Evolutionary conservation across 2,113 vertebrate genomes (phyloP).

Genomic region (Vidua chalybeata): DNA sequence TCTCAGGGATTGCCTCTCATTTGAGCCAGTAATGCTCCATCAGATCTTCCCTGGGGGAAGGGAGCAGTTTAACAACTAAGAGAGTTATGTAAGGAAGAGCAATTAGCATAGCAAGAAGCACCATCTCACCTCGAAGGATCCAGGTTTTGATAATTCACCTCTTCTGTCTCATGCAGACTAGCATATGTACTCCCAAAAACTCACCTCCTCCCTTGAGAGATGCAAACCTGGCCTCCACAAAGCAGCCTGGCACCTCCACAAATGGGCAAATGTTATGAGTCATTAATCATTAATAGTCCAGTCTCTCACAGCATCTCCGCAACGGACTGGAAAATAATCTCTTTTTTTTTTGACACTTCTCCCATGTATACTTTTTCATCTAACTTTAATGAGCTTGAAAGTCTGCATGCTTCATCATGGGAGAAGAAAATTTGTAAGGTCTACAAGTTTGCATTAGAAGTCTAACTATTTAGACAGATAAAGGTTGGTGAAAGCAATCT

Average conservation of each 20-base stretch:
- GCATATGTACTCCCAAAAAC: neutral
- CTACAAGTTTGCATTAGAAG: neutral
- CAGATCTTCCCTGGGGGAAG: neutral
- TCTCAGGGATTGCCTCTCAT: neutral
- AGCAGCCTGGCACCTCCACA: neutral
- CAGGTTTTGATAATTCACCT: neutral
- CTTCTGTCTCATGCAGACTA: neutral
- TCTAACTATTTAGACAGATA: neutral
- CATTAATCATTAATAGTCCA: neutral
- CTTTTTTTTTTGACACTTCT: neutral
- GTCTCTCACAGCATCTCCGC: neutral
- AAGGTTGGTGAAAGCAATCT: neutral
- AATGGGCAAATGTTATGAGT: neutral
- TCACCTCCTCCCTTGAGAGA: neutral
- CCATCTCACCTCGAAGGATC: neutral
- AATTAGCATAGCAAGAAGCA: neutral
- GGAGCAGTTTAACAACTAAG: neutral
- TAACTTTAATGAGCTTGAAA: neutral
- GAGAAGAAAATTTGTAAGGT: neutral
- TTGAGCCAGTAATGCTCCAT: neutral
- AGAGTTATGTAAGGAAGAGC: neutral
- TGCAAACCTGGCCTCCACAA: neutral
- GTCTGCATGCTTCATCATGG: neutral
- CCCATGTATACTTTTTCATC: neutral
- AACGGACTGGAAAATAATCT: conserved; percentile 1